Conservation (phyloP, 2,797 vertebrate species). For the Bufotes viridis region DNA sequence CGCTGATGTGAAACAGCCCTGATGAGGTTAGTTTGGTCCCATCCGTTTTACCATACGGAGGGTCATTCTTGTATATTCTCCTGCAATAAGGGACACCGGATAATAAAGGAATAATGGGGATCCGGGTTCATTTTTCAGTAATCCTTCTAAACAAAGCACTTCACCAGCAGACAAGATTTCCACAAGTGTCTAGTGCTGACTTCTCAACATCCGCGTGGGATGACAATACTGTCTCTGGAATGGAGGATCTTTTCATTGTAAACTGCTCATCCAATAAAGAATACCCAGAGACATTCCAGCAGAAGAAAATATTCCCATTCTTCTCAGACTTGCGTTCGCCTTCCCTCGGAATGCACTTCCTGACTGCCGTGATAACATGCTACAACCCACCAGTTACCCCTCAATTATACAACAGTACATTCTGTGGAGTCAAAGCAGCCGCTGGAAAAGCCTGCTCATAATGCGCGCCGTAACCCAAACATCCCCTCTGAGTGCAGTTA, state of each 20-base stretch:
- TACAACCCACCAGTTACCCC: conserved; percentile 66
- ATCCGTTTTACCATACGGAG: neutral
- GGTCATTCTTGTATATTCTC: too few species aligned
- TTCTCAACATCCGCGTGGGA: neutral
- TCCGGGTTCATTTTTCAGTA: too few species aligned
- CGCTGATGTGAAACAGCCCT: too few species aligned
- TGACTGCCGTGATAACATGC: conserved; percentile 70
- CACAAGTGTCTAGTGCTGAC: neutral
- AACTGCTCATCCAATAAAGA: conserved; percentile 28
- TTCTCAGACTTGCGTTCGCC: neutral
- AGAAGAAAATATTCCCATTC: conserved; percentile 20
- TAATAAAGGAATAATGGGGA: too few species aligned
- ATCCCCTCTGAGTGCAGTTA: neutral
- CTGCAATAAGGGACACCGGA: too few species aligned
- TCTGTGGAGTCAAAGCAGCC: conserved; percentile 73
- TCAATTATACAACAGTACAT: conserved; percentile 72
- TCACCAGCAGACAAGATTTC: neutral
- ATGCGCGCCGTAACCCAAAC: conserved; percentile 11
- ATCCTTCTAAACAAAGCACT: too few species aligned
- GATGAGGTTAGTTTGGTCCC: neutral
- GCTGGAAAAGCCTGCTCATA: conserved; percentile 71
- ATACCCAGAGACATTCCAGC: conserved; percentile 53
- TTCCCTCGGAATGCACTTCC: conserved; percentile 60
- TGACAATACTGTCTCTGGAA: conserved; percentile 7
- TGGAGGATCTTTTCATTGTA: conserved; percentile 27